These are phyloP conservation scores for Phortica okadai DNA, from an alignment of 2,888 invertebrate species.

Conservation along the genomic window DNA sequence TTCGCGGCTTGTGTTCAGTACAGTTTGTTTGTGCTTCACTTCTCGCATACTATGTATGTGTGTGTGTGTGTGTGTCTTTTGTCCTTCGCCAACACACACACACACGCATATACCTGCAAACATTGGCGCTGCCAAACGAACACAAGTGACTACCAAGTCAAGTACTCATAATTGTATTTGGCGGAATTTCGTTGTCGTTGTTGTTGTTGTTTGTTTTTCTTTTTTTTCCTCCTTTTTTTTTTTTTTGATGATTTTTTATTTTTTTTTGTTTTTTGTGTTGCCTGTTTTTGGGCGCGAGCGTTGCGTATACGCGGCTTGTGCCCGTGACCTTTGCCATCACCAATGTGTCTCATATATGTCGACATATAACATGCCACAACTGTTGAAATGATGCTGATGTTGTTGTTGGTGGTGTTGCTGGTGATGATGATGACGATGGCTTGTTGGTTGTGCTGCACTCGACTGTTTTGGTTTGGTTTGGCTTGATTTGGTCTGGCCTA, in stretches of 20 bases:
- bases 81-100: constrained; percentile 17
- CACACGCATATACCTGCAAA: not conserved
- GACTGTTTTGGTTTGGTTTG: constrained; percentile 35
- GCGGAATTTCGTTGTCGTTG: constrained; percentile 8
- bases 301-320: constrained; percentile 15
- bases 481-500: constrained; percentile 46
- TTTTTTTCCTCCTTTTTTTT: not conserved
- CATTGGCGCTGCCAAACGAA: not conserved
- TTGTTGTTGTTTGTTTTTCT: not conserved
- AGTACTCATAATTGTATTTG: constrained; percentile 18
- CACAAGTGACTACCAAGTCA: not conserved
- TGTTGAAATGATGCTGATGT: not conserved
- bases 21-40: not conserved
- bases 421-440: constrained; percentile 29
- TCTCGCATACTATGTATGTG: not conserved
- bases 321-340: constrained; percentile 22
- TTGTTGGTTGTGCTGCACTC: not conserved
- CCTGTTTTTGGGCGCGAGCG: not conserved
- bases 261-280: not conserved
- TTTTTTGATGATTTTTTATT: not conserved
- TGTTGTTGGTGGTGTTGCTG: constrained; percentile 33
- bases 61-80: not conserved
- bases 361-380: not conserved
- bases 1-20: constrained; percentile 12
- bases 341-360: not conserved